These are phyloP conservation scores for Antrozous pallidus DNA, from an alignment of 2,797 vertebrate genomes.

Conservation along the genomic window DNA sequence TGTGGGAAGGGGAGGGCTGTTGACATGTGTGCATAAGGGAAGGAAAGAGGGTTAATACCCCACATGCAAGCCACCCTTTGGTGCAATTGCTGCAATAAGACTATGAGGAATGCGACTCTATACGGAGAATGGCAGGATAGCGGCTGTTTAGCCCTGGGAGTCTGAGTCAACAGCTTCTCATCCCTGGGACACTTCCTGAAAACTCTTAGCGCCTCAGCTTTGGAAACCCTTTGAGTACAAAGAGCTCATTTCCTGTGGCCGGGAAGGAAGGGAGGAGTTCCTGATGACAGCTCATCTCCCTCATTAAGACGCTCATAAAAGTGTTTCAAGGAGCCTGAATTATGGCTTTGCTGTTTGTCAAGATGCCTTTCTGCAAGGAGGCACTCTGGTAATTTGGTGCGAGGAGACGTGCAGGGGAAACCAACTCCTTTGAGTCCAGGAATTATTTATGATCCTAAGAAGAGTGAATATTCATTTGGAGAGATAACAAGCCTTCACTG, in stretches of 20 bases:
- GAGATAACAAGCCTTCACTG: constrained; percentile 55
- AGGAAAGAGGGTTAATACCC: not conserved
- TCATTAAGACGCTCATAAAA: constrained; percentile 73
- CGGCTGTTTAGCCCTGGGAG: constrained; percentile 56
- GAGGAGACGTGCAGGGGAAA: constrained; percentile 64
- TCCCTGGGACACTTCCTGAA: constrained; percentile 69
- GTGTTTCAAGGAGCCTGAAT: constrained; percentile 64
- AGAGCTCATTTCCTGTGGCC: constrained; percentile 71
- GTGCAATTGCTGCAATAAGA: constrained; percentile 61
- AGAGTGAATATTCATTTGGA: constrained; percentile 66
- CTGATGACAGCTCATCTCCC: constrained; percentile 69
- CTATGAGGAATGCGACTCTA: constrained; percentile 53
- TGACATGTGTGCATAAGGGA: not conserved
- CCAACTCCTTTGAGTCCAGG: constrained; percentile 64
- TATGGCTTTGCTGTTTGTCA: constrained; percentile 47
- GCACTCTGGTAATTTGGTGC: constrained; percentile 70
- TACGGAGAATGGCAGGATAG: constrained; percentile 58
- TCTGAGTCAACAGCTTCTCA: constrained; percentile 63
- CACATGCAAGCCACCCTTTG: constrained; percentile 13
- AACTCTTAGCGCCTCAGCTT: constrained; percentile 61
- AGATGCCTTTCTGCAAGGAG: constrained; percentile 37
- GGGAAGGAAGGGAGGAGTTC: constrained; percentile 58
- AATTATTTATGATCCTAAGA: constrained; percentile 76
- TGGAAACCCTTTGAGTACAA: constrained; percentile 73
- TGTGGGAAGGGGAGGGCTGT: not conserved